Evolutionary conservation across 2,888 invertebrate species (phyloP).

Genomic region (Neoascia interrupta): DNA sequence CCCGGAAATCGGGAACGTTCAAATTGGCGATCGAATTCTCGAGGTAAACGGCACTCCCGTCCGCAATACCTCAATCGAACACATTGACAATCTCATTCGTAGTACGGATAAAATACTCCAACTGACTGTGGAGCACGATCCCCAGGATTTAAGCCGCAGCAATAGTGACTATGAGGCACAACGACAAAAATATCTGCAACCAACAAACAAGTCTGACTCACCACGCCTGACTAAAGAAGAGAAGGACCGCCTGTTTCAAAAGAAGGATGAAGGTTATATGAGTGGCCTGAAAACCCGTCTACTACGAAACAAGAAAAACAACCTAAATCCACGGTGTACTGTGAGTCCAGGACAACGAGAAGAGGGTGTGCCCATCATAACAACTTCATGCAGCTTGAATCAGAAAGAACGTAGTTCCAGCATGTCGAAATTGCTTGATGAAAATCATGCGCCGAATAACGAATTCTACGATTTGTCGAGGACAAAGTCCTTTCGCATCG

Average conservation of each 20-base stretch:
- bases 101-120: conserved; percentile 88
- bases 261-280: conserved; percentile 80
- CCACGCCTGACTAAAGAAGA: conserved; percentile 79
- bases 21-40: conserved; percentile 94
- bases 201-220: conserved; percentile 80
- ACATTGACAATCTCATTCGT: conserved; percentile 87
- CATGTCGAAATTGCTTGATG: conserved; percentile 90
- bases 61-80: conserved; percentile 88
- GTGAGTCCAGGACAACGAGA: not conserved
- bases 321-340: conserved; percentile 74
- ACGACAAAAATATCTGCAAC: conserved; percentile 75
- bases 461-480: conserved; percentile 87
- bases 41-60: conserved; percentile 96
- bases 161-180: conserved; percentile 78
- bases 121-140: conserved; percentile 94
- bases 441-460: conserved; percentile 80
- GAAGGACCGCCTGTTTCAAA: conserved; percentile 78
- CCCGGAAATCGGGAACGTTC: conserved; percentile 90
- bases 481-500: conserved; percentile 90
- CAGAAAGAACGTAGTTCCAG: conserved; percentile 92
- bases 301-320: conserved; percentile 81
- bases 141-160: conserved; percentile 85
- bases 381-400: conserved; percentile 77
- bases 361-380: conserved; percentile 15
- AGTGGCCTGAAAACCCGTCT: conserved; percentile 84